Conservation (phyloP, 1,140 invertebrate genomes). For the Ylistrum balloti region DNA sequence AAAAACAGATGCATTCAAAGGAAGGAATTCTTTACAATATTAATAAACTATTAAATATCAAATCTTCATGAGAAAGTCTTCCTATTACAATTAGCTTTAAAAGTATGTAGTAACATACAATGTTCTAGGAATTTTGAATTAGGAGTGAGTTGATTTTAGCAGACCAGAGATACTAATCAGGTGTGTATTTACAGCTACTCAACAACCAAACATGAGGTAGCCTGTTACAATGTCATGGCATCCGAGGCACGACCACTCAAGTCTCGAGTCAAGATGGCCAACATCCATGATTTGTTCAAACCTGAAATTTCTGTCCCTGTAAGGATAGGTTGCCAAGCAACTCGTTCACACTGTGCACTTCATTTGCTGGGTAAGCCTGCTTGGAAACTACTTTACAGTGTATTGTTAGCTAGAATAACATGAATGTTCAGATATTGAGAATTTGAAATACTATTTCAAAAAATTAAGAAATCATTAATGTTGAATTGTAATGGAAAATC, state of each 20-base stretch:
- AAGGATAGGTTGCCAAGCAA: slow-evolving; percentile 87
- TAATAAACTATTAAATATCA: too few species aligned
- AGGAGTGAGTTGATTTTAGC: neutral
- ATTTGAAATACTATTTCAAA: too few species aligned
- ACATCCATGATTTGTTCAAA: slow-evolving; percentile 85
- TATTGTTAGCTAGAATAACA: too few species aligned
- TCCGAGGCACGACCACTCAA: slow-evolving; percentile 84
- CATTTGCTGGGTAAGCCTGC: slow-evolving; percentile 89
- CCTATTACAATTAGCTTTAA: too few species aligned
- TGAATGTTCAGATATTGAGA: too few species aligned
- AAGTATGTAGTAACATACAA: too few species aligned
- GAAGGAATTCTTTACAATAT: too few species aligned
- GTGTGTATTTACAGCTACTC: slow-evolving; percentile 84
- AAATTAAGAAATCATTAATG: too few species aligned
- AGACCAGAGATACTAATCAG: neutral
- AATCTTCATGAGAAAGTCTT: too few species aligned
- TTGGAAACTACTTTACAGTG: too few species aligned
- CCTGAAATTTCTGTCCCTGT: slow-evolving; percentile 92
- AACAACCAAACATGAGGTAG: slow-evolving; percentile 87
- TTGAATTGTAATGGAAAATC: too few species aligned
- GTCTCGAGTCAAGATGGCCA: slow-evolving; percentile 76
- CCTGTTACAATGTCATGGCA: slow-evolving; percentile 91
- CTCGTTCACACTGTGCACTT: slow-evolving; percentile 91
- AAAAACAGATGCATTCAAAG: too few species aligned
- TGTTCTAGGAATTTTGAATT: neutral